Base-by-base conservation (phyloP, 2,113 vertebrate genomes). In the Pholis gunnellus region DNA sequence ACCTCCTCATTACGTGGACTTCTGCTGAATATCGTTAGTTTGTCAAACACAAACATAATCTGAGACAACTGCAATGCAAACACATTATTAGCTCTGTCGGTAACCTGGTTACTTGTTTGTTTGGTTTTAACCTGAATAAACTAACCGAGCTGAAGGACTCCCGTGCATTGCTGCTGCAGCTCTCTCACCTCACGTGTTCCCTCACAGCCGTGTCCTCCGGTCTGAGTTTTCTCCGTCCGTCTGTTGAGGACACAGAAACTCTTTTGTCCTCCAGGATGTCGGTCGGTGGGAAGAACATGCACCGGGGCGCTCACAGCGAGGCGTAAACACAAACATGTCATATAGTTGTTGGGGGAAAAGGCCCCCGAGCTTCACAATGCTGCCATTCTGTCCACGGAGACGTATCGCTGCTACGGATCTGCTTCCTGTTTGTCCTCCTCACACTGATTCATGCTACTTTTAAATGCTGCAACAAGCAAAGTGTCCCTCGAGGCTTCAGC, bases 251-350 rank as follows among this genome's bases (percentile, higher is more conserved):
- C 38, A 87, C 79, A 87, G 4, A n/a, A 25, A 1, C 4, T 9
- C 81, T 57, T 79, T 78, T 86, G 87, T 91, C 11, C 0, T 20
- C 3, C 75, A 44, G 34, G 85, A 89, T 38, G 85, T 72, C 1
- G 46, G 74, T 76, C 65, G 6, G 76, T 1, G 25, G 84, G 75
- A 72, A 27, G 64, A 86, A 36, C 3, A 15, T 20, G 56, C 27
- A 38, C 17, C 44, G 0, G 2, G 8, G 69, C 2, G 36, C 20
- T 1, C 66, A 42, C 57, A 74, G 67, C 59, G n/a, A 75, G 79
- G 81, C 82, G 83, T 79, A 66, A 88, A 88, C 83, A 72, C 86
- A 88, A 91, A 91, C 73, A 72, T 72, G 66, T 68, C 78, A 31
- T 25, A 29, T 57, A 10, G 60, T 46, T 10, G 6, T 25, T 0